phyloP scores from a whole-genome alignment of 2,113 vertebrate genomes.

The Gambusia holbrooki region DNA sequence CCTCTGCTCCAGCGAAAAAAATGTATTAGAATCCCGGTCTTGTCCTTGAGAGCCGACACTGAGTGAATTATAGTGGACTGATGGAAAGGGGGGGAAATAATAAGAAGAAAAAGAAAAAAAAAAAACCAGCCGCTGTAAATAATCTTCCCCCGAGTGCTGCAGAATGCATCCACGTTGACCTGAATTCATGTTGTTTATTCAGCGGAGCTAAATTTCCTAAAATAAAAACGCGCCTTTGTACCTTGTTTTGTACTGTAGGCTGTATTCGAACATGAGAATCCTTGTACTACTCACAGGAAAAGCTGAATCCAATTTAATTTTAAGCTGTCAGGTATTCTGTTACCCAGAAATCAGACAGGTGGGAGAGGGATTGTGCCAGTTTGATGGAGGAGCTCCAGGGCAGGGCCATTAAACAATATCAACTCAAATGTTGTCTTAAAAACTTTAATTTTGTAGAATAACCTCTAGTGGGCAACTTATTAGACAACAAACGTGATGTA shows the following conservation, averaged over 20 bases:
- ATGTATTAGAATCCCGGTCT: slow-evolving; percentile 59
- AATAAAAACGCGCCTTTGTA: slow-evolving; percentile 33
- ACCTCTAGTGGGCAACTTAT: too few species aligned
- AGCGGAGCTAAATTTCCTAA: slow-evolving; percentile 22
- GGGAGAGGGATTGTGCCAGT: neutral
- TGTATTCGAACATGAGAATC: slow-evolving; percentile 11
- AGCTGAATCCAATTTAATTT: neutral
- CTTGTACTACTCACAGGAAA: neutral
- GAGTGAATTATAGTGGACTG: slow-evolving; percentile 52
- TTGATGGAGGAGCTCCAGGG: too few species aligned
- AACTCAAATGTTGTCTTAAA: too few species aligned
- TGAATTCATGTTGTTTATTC: slow-evolving; percentile 55
- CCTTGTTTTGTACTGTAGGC: slow-evolving; percentile 15
- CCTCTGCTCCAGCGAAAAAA: slow-evolving; percentile 47
- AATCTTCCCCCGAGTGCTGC: slow-evolving; percentile 33
- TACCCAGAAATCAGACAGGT: neutral
- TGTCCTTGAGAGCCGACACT: slow-evolving; percentile 40
- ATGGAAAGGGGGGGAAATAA: neutral
- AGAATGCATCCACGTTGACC: slow-evolving; percentile 51
- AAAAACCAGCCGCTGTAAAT: slow-evolving; percentile 38
- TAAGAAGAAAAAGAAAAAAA: slow-evolving; percentile 9
- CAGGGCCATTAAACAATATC: too few species aligned
- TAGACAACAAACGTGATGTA: too few species aligned
- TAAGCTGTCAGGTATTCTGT: neutral
- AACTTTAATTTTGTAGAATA: too few species aligned